These are phyloP conservation scores for Protonibea diacanthus DNA, from an alignment of 2,797 vertebrate genomes.

Conservation along the genomic window DNA sequence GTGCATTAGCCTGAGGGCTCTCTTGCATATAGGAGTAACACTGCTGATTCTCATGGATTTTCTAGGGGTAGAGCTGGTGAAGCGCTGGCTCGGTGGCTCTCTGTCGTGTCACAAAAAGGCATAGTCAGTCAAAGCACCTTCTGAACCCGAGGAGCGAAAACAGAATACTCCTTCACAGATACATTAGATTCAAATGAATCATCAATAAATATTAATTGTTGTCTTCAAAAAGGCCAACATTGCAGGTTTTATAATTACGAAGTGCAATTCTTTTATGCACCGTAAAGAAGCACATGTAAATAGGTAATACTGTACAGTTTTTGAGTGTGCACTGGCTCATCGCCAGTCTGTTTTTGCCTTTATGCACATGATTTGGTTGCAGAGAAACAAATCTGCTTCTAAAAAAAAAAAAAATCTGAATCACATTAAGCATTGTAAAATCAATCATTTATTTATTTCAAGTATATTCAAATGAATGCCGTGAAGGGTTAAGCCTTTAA, in stretches of 20 bases:
- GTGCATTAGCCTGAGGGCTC: conserved; percentile 25
- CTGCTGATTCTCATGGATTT: conserved; percentile 39
- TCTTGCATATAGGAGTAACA: conserved; percentile 41
- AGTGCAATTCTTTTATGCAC: neutral
- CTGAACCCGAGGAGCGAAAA: neutral
- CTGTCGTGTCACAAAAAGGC: conserved; percentile 5
- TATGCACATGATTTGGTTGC: neutral
- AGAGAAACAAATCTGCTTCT: neutral
- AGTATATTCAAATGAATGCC: conserved; percentile 19
- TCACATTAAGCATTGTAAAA: neutral
- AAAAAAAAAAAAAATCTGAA: neutral
- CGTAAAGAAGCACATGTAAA: neutral
- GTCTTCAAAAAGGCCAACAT: neutral
- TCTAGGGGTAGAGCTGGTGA: conserved; percentile 13
- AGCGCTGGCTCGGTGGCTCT: conserved; percentile 1
- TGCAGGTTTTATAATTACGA: neutral
- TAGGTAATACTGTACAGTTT: neutral
- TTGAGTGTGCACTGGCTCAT: too few species aligned
- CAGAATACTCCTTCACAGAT: neutral
- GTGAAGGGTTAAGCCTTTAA: conserved; percentile 52
- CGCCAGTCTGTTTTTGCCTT: neutral
- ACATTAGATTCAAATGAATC: neutral
- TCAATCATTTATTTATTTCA: conserved; percentile 20
- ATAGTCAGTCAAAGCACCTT: neutral
- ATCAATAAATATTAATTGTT: neutral